Conservation (phyloP, 2,113 vertebrate species). For the Microcebus griseorufus region DNA sequence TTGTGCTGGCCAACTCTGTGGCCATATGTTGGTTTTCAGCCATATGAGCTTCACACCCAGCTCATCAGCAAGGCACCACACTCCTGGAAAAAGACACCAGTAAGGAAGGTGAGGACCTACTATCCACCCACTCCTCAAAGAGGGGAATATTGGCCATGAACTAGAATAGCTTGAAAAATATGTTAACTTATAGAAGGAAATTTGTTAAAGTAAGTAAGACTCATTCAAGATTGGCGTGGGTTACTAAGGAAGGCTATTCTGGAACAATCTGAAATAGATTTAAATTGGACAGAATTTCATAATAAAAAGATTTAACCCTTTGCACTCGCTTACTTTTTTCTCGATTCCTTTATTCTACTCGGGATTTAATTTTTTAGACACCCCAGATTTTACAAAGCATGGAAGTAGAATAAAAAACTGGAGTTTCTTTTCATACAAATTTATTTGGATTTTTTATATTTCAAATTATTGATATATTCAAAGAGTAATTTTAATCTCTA, state of each 20-base stretch:
- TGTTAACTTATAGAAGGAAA: not conserved
- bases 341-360: too few relatives aligned
- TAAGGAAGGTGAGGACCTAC: not conserved
- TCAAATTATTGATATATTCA: too few relatives aligned
- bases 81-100: not conserved
- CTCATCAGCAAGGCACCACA: not conserved
- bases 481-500: too few relatives aligned
- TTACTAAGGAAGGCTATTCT: not conserved
- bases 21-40: not conserved
- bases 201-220: not conserved
- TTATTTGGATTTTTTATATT: too few relatives aligned
- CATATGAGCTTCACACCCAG: not conserved
- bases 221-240: not conserved
- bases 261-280: not conserved
- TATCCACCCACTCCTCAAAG: not conserved
- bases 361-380: too few relatives aligned
- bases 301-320: not conserved
- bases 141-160: not conserved
- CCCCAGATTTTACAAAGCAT: too few relatives aligned
- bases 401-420: too few relatives aligned
- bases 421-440: too few relatives aligned
- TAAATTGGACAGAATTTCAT: conserved; percentile 33
- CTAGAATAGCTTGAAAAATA: not conserved
- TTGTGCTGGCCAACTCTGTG: not conserved
- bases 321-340: too few relatives aligned